A percentile compares a stretch with the other conserved stretches of the same genome.
Evolutionary conservation across 2,888 invertebrate genomes (phyloP).

Genomic region (Melinaea menophilus): DNA sequence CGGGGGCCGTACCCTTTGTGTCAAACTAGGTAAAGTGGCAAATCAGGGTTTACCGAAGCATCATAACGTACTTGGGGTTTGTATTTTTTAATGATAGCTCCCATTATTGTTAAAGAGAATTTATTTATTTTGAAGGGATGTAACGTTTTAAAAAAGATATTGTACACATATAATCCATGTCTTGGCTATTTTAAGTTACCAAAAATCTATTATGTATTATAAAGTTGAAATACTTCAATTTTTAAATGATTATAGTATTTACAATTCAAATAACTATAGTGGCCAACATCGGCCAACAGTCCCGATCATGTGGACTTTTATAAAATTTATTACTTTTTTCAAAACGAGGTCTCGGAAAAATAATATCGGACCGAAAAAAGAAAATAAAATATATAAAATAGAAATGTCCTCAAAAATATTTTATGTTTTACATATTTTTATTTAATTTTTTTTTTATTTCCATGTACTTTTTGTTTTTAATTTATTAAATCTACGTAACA

Average conservation of each 20-base stretch:
- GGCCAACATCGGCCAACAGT: too few species aligned
- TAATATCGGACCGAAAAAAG: too few species aligned
- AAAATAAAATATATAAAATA: too few species aligned
- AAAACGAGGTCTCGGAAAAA: too few species aligned
- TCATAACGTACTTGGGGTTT: conserved; percentile 39
- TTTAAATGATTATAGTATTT: too few species aligned
- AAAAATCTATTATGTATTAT: too few species aligned
- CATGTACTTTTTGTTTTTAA: conserved; percentile 44
- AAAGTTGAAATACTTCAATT: too few species aligned
- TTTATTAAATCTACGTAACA: conserved; percentile 46
- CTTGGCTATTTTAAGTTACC: not conserved
- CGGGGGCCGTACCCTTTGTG: conserved; percentile 63
- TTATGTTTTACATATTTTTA: not conserved
- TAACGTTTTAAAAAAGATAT: conserved; percentile 16
- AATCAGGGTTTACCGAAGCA: conserved; percentile 51
- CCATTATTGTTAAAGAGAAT: not conserved
- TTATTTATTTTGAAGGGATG: not conserved
- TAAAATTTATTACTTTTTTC: too few species aligned
- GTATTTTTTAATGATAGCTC: conserved; percentile 16
- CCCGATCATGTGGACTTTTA: too few species aligned
- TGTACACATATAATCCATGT: not conserved
- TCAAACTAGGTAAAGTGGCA: conserved; percentile 56
- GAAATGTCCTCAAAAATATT: too few species aligned
- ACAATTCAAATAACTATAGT: too few species aligned
- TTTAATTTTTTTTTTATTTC: not conserved